Evolutionary conservation across 2,113 vertebrate genomes (phyloP), one percentile per base, ranked within the genome.

Genomic region (Agapornis roseicollis): DNA sequence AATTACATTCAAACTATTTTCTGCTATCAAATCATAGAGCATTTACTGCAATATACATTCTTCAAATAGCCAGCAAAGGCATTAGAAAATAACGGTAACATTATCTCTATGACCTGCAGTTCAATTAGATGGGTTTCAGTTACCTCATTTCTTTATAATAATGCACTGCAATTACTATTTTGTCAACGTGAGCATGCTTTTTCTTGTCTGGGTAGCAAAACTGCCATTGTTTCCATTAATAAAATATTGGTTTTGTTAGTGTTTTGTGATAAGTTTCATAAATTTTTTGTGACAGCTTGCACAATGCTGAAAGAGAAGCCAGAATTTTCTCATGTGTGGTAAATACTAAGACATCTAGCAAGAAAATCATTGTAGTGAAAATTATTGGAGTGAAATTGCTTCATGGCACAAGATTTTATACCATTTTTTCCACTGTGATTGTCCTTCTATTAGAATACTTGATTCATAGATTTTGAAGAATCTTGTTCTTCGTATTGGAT

Each of bases 151-250:
- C n/a, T 64, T 65, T 55, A 37, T 23, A 70, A 89, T 16, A 77
- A 74, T 55, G 4, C 13, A 77, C 7, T 83, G 11, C 8, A 70
- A 39, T 85, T 28, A 42, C 23, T 37, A 8, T 55, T 79, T 29
- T 35, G 17, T 68, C 20, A 7, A 68, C 10, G 41, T 8, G 2
- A 79, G 2, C n/a, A 47, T 13, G 10, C 0, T 19, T 68, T 69
- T 73, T 76, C 27, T 33, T 86, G 35, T 5, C 23, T 70, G 4
- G 11, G 12, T 69, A 66, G 55, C 25, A 66, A 71, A 64, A 39
- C 19, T 14, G 37, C 15, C 31, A n/a, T 28, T 76, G 14, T 52
- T 88, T 88, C 15, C 24, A 80, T 55, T 41, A 69, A 35, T 35
- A 37, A 3, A 55, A 8, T 24, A 65, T 13, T 68, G 13, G 19